Conservation (phyloP, 2,888 invertebrate genomes). For the Eilema depressum region DNA sequence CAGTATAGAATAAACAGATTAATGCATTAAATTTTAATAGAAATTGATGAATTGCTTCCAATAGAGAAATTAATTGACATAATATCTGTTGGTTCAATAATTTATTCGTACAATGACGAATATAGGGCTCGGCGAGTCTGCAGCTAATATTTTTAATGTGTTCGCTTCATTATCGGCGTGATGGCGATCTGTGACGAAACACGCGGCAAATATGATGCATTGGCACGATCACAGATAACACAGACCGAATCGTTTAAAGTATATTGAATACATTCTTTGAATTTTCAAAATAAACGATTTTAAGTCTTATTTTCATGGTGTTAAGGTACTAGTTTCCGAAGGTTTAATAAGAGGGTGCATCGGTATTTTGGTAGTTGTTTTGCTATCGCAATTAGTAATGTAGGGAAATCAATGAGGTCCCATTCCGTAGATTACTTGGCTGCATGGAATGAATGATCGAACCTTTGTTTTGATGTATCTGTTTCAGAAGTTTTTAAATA, state of each 20-base stretch:
- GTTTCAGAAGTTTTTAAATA: constrained; percentile 49
- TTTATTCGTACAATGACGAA: constrained; percentile 51
- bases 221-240: constrained; percentile 75
- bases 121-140: constrained; percentile 53
- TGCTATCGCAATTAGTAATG: constrained; percentile 79
- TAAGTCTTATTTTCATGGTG: constrained; percentile 27
- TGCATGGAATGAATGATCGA: constrained; percentile 74
- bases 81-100: constrained; percentile 39
- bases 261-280: constrained; percentile 32
- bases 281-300: constrained; percentile 40
- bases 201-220: constrained; percentile 84
- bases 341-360: constrained; percentile 20
- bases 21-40: constrained; percentile 29
- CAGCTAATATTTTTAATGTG: constrained; percentile 69
- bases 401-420: constrained; percentile 80
- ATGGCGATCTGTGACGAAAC: constrained; percentile 80
- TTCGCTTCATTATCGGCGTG: constrained; percentile 71
- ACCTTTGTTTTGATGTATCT: constrained; percentile 64
- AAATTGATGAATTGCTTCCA: constrained; percentile 48
- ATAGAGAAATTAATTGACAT: constrained; percentile 45
- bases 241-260: constrained; percentile 61
- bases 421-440: constrained; percentile 79
- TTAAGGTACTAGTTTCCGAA: constrained; percentile 34
- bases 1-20: neutral
- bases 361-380: constrained; percentile 36